Evolutionary conservation across 2,797 vertebrate species (phyloP), one percentile per base, ranked within the genome.

Genomic region (Sphaeramia orbicularis): DNA sequence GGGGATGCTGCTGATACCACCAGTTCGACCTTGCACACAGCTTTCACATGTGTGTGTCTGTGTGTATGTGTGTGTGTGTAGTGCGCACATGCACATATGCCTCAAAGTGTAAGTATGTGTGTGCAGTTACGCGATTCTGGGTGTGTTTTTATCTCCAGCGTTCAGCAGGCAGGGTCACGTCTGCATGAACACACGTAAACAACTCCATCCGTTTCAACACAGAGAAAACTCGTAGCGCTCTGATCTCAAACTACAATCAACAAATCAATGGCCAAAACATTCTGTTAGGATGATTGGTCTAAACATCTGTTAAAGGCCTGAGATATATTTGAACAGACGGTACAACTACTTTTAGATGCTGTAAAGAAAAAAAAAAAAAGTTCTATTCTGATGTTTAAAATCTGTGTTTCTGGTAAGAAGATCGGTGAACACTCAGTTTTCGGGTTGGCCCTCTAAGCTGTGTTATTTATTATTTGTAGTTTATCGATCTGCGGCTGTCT

Each of bases 11-110:
- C 73, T 79, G 74, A 90, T 89, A 86, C 85, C 85, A 88, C 84
- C 64, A 60, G 78, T 86, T 85, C 89, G 91, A 91, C 90, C 91
- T 90, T 91, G 80, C 56, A 86, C 76, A 85, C 76, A 69, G 69
- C 71, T 56, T 66, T 54, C 53, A 47, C 30, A 55, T 4, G 27
- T 50, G 56, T 57, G 49, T 64, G 32, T 59, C 41, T 47, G 21
- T 45, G 40, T 50, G 56, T 57, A 49, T 64, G 32, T 59, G 41
- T 47, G 21, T 45, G 40, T 30, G 71, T 10, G 36, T 38, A 12
- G 36, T 40, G 3, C 21, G 30, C 59, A 35, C 11, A n/a, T 30
- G 58, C 12, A 19, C 12, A 10, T 42, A 10, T 18, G 18, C 21
- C 5, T 24, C 7, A 37, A 7, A 36, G 21, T 32, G 21, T 49